Evolutionary conservation across 2,888 invertebrate species (phyloP), one percentile per base, ranked within the genome.

Genomic region (Cerceris ruficornis): DNA sequence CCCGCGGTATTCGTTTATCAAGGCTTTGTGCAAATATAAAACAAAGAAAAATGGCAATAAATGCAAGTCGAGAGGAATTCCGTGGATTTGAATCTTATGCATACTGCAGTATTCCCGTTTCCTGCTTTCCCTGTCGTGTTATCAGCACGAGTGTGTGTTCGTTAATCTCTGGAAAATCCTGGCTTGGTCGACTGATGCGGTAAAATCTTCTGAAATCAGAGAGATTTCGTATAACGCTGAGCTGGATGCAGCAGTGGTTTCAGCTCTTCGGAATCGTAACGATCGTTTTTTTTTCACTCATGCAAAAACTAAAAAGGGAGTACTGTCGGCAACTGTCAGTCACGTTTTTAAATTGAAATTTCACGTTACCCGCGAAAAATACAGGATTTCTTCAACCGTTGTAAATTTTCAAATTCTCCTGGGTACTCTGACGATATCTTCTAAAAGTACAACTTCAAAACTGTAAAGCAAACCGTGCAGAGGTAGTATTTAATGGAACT

Each of bases 161-260:
- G 80, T 75, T 83, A 80, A 83, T 83, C 77, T 72, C 50, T 46
- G 65, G 57, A 54, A 68, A 70, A 81, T 66, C 73, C 70, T 13
- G 66, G 49, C 55, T 64, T 28, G 55, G 15, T 55, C 62, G 61
- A 50, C 55, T 41, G 62, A 39, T 42, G 49, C 67, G 52, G 43
- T 42, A 41, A 69, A 77, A 78, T 78, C 66, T 75, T 73, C 28
- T 28, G 74, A 84, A 81, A 80, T 75, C 74, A 54, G 72, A 73
- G 74, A 61, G 70, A 54, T 68, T 54, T 62, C 42, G 52, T 52
- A 41, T 54, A 42, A 70, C 43, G 54, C 55, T 28, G 14, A n/a
- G 43, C n/a, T 13, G 41, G 17, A 52, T 50, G 46, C 58, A 13
- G 7, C 28, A 11, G 61, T 50, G 49, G 49, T 73, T 61, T 39